phyloP scores from a whole-genome alignment of 2,888 invertebrate genomes.

The Zygaena filipendulae region DNA sequence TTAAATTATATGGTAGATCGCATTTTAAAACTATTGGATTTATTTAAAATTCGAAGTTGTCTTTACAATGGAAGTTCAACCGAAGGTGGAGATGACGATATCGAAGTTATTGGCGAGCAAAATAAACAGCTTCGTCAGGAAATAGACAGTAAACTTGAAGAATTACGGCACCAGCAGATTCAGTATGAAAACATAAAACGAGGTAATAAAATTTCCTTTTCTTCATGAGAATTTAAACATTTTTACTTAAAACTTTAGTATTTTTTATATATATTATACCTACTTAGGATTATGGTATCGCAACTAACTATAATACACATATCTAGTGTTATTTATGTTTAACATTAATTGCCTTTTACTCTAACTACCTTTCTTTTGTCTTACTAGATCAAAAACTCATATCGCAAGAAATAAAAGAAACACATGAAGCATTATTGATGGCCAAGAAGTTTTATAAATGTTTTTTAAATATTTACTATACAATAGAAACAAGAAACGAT shows the following conservation, averaged over 20 bases:
- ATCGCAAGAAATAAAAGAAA: slow-evolving; percentile 51
- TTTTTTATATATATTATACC: not conserved
- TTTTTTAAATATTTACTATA: slow-evolving; percentile 47
- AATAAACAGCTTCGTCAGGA: slow-evolving; percentile 38
- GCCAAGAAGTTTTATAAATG: slow-evolving; percentile 57
- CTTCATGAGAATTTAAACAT: not conserved
- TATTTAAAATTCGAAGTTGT: slow-evolving; percentile 25
- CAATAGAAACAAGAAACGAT: slow-evolving; percentile 35
- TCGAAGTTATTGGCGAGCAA: slow-evolving; percentile 30
- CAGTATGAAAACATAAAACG: slow-evolving; percentile 43
- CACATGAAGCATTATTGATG: slow-evolving; percentile 56
- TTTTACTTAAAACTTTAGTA: not conserved
- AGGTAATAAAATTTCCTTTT: slow-evolving; percentile 24
- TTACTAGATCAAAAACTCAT: slow-evolving; percentile 51
- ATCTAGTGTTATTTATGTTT: too few relatives aligned
- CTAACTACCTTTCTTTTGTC: too few relatives aligned
- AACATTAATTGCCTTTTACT: too few relatives aligned
- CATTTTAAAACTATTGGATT: slow-evolving; percentile 25
- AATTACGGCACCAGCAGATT: slow-evolving; percentile 28
- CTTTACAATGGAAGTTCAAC: slow-evolving; percentile 20
- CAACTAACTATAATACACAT: too few relatives aligned
- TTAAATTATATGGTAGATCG: slow-evolving; percentile 22
- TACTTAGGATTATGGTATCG: too few relatives aligned
- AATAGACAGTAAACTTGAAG: slow-evolving; percentile 35
- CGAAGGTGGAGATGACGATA: slow-evolving; percentile 34